These are phyloP conservation scores for Wiebesia pumilae DNA, from an alignment of 1,140 invertebrate species.

Conservation along the genomic window DNA sequence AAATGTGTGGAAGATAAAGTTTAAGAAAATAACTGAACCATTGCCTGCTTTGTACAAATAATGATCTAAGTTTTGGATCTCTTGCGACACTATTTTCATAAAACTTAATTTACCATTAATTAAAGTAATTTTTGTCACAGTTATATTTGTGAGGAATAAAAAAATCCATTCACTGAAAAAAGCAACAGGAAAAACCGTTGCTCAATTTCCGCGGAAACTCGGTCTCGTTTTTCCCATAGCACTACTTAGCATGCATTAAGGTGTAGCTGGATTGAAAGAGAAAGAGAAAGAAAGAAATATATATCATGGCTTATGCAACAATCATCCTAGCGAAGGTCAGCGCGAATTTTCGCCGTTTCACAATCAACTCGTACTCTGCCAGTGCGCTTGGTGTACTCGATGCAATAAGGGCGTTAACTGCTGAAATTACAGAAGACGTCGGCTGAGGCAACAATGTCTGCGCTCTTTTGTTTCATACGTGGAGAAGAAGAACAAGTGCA, in stretches of 20 bases:
- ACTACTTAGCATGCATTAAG: background rate
- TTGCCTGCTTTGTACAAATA: background rate
- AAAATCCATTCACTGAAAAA: background rate
- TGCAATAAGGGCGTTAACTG: conserved; percentile 10
- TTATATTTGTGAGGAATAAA: background rate
- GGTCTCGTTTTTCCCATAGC: background rate
- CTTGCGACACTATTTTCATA: no score
- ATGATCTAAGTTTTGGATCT: background rate
- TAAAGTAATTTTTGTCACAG: conserved; percentile 21
- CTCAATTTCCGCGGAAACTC: background rate
- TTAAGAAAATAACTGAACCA: background rate
- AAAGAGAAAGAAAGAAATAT: background rate
- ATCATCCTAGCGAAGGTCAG: background rate
- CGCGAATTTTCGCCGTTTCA: background rate
- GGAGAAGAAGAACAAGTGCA: conserved; percentile 55
- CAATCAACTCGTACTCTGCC: background rate
- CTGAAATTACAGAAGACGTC: conserved; percentile 69
- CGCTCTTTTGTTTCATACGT: conserved; percentile 64
- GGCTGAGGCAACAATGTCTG: conserved; percentile 59
- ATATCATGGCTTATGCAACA: background rate
- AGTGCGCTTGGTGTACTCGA: background rate
- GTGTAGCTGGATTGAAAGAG: background rate
- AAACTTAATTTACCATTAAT: conserved; percentile 3
- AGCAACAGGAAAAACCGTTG: background rate
- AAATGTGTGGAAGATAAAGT: no score